Base-by-base conservation (phyloP, 2,888 invertebrate genomes). In the Choristoneura rosaceana region DNA sequence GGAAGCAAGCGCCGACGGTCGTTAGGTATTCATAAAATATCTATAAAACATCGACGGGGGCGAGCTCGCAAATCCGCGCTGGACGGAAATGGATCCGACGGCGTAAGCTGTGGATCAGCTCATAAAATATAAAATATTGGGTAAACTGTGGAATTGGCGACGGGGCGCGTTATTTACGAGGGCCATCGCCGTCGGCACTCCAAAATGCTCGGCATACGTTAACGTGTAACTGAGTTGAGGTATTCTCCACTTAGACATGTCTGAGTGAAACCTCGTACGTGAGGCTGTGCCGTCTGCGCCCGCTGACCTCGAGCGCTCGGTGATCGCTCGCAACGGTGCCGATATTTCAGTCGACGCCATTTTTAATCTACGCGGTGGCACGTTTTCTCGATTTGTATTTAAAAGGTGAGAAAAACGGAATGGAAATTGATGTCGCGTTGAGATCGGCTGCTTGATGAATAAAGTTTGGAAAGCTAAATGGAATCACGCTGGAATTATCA, bases 91-190 rank as follows among this genome's bases (percentile, higher is more conserved):
- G 76, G 77, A 78, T 81, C 76, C 68, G 73, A 63, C 71, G 68
- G 64, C 70, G 69, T 76, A 73, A 74, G 76, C 70, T 69, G 76
- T 68, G 66, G 70, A 74, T 70, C 52, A 50, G 55, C 71, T 76
- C 79, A 75, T 80, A 77, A 77, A 79, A 77, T 79, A 74, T 79
- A 74, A 78, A 77, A 78, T 79, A 75, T 77, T 77, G 74, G 74
- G 75, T 74, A 76, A 81, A 81, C 75, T 81, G 79, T 75, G 73
- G 74, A 74, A 77, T 80, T 79, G 77, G 75, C 74, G 75, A 80
- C 70, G 74, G 78, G 79, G 79, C 78, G 77, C 75, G 73, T 80
- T 82, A 80, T 82, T 83, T 81, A 80, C 79, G 67, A 65, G 73
- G 71, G 55, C 73, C 12, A 70, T 70, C 68, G 71, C 66, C 58